Conservation (phyloP, 2,888 invertebrate species). For the Gymnoscelis rufifasciata region DNA sequence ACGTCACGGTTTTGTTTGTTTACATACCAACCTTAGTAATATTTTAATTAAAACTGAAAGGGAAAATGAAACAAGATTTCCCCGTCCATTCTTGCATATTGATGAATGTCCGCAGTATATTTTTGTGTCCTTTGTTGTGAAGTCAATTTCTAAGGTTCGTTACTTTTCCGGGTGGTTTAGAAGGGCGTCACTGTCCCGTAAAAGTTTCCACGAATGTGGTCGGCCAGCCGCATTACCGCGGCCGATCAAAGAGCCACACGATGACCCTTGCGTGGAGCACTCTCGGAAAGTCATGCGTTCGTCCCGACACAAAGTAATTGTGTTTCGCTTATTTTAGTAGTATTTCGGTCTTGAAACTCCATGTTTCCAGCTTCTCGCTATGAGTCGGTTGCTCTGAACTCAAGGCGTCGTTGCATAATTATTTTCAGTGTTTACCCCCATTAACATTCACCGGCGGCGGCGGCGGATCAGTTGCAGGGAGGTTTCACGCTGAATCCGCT, state of each 20-base stretch:
- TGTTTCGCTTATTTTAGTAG: slow-evolving; percentile 3
- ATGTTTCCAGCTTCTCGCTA: slow-evolving; percentile 25
- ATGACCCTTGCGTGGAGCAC: slow-evolving; percentile 47
- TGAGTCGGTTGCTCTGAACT: slow-evolving; percentile 27
- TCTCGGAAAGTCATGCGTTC: slow-evolving; percentile 52
- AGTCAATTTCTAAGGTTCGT: slow-evolving; percentile 46
- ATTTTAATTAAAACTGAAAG: slow-evolving; percentile 12
- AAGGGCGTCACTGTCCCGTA: slow-evolving; percentile 72
- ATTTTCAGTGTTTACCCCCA: slow-evolving; percentile 48
- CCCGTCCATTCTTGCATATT: slow-evolving; percentile 8
- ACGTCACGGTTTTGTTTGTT: neutral
- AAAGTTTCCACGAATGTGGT: slow-evolving; percentile 69
- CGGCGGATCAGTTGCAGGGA: slow-evolving; percentile 33
- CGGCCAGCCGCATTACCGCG: slow-evolving; percentile 51
- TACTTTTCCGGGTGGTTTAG: slow-evolving; percentile 56
- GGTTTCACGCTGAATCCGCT: slow-evolving; percentile 33
- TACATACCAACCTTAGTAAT: neutral
- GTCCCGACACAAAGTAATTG: slow-evolving; percentile 34
- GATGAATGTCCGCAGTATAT: slow-evolving; percentile 6
- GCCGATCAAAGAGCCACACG: slow-evolving; percentile 64
- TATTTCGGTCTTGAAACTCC: slow-evolving; percentile 4
- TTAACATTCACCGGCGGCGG: slow-evolving; percentile 41
- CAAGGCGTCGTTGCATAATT: slow-evolving; percentile 44
- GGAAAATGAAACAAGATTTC: slow-evolving; percentile 1
- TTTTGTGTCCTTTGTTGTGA: slow-evolving; percentile 23